A percentile compares a stretch with the other conserved stretches of the same genome.
Conservation (phyloP, 2,113 vertebrate genomes). For the Halcyon malimbica region DNA sequence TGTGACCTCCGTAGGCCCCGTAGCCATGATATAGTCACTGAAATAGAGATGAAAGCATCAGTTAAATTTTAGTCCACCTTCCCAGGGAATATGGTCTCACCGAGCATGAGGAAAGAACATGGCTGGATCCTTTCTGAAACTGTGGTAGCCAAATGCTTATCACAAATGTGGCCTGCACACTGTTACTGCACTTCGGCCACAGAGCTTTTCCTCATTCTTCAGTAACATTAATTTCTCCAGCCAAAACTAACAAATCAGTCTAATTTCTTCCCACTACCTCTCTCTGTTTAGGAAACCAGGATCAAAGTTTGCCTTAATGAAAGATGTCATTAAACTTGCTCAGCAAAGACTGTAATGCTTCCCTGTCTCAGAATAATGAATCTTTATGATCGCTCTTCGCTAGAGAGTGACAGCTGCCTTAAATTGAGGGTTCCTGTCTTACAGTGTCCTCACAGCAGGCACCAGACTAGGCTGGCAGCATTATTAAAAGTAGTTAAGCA, state of each 20-base stretch:
- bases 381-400: background rate
- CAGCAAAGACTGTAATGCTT: background rate
- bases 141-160: background rate
- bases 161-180: background rate
- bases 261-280: background rate
- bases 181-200: background rate
- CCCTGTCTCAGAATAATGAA: background rate
- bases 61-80: background rate
- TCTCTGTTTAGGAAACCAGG: background rate
- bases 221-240: background rate
- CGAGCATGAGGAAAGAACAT: background rate
- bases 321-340: background rate
- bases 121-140: background rate
- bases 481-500: slow-evolving; percentile 51
- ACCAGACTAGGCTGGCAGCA: slow-evolving; percentile 39
- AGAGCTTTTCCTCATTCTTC: background rate
- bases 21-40: slow-evolving; percentile 84
- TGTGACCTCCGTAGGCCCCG: slow-evolving; percentile 69
- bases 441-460: slow-evolving; percentile 34
- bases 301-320: background rate
- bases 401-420: slow-evolving; percentile 2
- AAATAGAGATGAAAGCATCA: slow-evolving; percentile 54
- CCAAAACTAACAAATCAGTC: background rate
- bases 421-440: background rate
- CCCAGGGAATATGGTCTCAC: background rate